Evolutionary conservation across 2,797 vertebrate genomes (phyloP).

Genomic region (Chiroxiphia lanceolata): DNA sequence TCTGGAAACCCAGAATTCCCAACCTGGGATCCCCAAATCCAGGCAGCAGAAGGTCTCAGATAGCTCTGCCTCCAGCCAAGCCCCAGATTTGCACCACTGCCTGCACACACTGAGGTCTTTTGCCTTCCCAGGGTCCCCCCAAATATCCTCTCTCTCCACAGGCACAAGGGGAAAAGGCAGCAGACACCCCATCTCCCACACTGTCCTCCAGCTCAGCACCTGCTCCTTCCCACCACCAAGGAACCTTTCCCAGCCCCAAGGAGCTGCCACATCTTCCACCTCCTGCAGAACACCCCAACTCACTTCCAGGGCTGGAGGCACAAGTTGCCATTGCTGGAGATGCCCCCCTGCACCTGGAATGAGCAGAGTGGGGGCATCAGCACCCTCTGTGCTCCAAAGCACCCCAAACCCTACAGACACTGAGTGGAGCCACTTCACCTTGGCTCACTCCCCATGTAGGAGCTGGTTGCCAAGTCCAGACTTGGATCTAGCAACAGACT

Average conservation of each 20-base stretch:
- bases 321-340: fast-evolving
- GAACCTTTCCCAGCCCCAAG: not conserved
- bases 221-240: not conserved
- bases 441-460: not conserved
- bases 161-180: not conserved
- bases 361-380: not conserved
- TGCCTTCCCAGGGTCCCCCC: not conserved
- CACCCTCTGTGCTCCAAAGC: not conserved
- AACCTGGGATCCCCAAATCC: not conserved
- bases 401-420: not conserved
- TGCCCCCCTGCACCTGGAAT: fast-evolving
- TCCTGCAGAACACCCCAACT: not conserved
- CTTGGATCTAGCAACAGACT: conserved; percentile 15
- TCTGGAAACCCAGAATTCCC: not conserved
- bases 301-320: not conserved
- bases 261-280: not conserved
- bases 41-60: not conserved
- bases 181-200: not conserved
- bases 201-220: not conserved
- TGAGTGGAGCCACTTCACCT: not conserved
- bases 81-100: fast-evolving
- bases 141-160: not conserved
- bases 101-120: not conserved
- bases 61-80: not conserved
- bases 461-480: conserved; percentile 10